Conservation (phyloP, 2,888 invertebrate species). For the Rhaphigaster nebulosa region DNA sequence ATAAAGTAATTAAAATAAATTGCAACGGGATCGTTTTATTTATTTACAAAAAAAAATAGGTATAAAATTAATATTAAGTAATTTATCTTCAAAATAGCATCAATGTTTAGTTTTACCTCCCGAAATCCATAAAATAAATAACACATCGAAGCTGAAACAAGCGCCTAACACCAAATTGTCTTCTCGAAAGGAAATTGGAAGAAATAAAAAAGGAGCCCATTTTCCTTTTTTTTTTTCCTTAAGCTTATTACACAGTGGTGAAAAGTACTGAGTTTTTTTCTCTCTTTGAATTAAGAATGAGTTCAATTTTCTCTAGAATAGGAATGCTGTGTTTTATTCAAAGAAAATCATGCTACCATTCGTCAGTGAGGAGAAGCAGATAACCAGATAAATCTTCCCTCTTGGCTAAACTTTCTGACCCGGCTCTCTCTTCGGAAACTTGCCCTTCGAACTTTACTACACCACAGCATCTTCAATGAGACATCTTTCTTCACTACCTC, state of each 20-base stretch:
- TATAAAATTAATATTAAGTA: no score
- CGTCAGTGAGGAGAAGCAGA: not conserved
- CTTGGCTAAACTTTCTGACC: not conserved
- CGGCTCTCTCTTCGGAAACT: not conserved
- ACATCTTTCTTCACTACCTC: conserved; percentile 37
- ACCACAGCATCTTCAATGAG: conserved; percentile 32
- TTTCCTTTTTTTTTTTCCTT: conserved; percentile 5
- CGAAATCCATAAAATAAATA: no score
- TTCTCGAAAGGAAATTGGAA: not conserved
- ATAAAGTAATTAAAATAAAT: no score
- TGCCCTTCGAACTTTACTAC: not conserved
- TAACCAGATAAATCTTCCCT: conserved; percentile 4
- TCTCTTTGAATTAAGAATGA: not conserved
- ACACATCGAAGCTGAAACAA: not conserved
- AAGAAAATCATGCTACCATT: not conserved
- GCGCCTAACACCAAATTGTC: not conserved
- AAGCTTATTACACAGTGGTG: not conserved
- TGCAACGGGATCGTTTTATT: no score
- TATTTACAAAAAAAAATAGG: no score
- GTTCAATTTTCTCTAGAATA: not conserved
- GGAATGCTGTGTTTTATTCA: not conserved
- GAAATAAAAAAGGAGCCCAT: not conserved
- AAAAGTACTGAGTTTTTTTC: not conserved
- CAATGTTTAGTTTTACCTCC: no score
- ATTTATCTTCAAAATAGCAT: no score